phyloP scores from a whole-genome alignment of 2,888 invertebrate genomes.

The Capitulum mitella region DNA sequence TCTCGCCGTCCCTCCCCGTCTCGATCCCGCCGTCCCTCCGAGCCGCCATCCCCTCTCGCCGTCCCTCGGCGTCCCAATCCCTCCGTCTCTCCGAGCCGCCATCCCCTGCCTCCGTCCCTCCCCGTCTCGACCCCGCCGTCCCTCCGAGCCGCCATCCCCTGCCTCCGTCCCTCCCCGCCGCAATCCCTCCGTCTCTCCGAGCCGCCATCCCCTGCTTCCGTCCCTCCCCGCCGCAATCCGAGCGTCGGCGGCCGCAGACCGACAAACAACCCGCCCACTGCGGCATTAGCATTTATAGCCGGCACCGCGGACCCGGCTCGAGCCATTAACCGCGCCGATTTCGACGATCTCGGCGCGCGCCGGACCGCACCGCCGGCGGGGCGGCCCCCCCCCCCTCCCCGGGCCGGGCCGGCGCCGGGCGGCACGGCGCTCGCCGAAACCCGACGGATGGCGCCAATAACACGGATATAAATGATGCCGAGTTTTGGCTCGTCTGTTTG shows the following conservation, averaged over 20 bases:
- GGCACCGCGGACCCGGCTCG: neutral
- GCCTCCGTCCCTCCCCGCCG: neutral
- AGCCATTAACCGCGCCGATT: slow-evolving; percentile 4
- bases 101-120: no score
- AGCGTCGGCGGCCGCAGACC: neutral
- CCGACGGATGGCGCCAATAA: neutral
- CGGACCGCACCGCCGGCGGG: neutral
- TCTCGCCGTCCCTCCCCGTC: no score
- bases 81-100: no score
- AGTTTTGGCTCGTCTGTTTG: neutral
- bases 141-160: no score
- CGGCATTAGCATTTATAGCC: neutral
- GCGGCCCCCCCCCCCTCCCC: neutral
- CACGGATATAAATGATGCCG: neutral
- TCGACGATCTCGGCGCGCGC: neutral
- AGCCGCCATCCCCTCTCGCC: no score
- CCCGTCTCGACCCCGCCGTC: no score
- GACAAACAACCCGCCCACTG: neutral
- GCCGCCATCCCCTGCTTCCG: no score
- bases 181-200: no score
- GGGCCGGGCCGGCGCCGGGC: neutral
- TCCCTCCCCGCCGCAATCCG: neutral
- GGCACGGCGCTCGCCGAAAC: neutral
- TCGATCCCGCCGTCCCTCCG: no score
- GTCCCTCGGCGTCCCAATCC: no score